phyloP scores from a whole-genome alignment of 2,797 vertebrate species.

The Lithobates sylvaticus region DNA sequence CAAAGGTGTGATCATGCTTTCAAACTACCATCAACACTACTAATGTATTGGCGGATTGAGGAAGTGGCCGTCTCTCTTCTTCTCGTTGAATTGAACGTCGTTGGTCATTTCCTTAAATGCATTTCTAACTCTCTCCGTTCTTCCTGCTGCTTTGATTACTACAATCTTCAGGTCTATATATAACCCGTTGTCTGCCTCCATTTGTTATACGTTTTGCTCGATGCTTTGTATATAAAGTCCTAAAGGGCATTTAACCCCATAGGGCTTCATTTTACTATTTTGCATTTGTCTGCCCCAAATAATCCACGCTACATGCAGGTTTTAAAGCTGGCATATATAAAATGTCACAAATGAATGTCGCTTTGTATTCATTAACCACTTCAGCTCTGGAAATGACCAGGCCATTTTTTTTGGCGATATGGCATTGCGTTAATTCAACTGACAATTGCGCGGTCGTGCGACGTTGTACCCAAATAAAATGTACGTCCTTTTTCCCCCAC shows the following conservation, averaged over 20 bases:
- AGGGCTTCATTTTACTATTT: background rate
- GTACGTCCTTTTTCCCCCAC: too few species aligned
- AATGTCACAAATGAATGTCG: too few species aligned
- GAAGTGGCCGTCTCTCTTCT: slow-evolving; percentile 25
- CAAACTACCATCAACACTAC: slow-evolving; percentile 17
- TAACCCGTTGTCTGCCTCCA: slow-evolving; percentile 6
- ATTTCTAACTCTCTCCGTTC: slow-evolving; percentile 23
- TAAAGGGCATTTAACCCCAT: background rate
- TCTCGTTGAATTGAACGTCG: slow-evolving; percentile 35
- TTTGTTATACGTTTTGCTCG: slow-evolving; percentile 7
- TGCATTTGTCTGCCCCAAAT: background rate
- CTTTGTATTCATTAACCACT: too few species aligned
- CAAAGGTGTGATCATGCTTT: background rate
- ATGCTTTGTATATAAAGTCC: background rate
- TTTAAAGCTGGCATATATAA: too few species aligned
- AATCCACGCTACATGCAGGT: background rate
- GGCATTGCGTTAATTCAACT: too few species aligned
- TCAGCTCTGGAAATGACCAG: too few species aligned
- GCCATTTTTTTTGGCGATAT: too few species aligned
- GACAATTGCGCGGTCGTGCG: too few species aligned
- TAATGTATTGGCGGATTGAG: slow-evolving; percentile 47
- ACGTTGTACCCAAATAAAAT: too few species aligned
- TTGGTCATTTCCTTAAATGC: slow-evolving; percentile 55
- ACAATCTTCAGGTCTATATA: slow-evolving; percentile 45
- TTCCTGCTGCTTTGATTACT: slow-evolving; percentile 41